Evolutionary conservation across 2,113 vertebrate species (phyloP).

Genomic region (Odontesthes bonariensis): DNA sequence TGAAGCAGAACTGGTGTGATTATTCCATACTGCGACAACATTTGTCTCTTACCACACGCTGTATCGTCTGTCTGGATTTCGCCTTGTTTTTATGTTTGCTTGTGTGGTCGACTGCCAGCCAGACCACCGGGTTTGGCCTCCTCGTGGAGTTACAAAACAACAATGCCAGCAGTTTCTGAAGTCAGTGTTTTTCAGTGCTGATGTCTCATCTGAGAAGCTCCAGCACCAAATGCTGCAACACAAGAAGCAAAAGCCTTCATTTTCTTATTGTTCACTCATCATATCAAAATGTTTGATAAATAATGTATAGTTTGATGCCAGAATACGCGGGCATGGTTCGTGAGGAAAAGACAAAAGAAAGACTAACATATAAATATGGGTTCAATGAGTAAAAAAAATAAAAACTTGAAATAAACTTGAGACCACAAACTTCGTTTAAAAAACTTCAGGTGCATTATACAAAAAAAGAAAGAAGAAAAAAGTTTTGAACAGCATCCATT

Average conservation of each 20-base stretch:
- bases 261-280: neutral
- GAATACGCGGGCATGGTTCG: neutral
- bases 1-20: slow-evolving; percentile 27
- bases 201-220: neutral
- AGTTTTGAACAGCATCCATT: too few species aligned
- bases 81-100: slow-evolving; percentile 11
- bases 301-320: neutral
- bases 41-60: slow-evolving; percentile 49
- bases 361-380: too few species aligned
- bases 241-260: neutral
- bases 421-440: neutral
- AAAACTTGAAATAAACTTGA: neutral
- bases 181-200: neutral
- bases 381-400: neutral
- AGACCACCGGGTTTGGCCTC: neutral
- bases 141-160: neutral
- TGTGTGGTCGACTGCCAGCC: neutral
- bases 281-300: neutral
- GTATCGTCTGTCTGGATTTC: slow-evolving; percentile 21
- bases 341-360: neutral
- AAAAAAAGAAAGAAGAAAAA: too few species aligned
- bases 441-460: too few species aligned
- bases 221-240: neutral
- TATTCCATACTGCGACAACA: slow-evolving; percentile 55
- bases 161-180: neutral